Evolutionary conservation across 2,113 vertebrate species (phyloP).

Genomic region (Trogon melanurus): DNA sequence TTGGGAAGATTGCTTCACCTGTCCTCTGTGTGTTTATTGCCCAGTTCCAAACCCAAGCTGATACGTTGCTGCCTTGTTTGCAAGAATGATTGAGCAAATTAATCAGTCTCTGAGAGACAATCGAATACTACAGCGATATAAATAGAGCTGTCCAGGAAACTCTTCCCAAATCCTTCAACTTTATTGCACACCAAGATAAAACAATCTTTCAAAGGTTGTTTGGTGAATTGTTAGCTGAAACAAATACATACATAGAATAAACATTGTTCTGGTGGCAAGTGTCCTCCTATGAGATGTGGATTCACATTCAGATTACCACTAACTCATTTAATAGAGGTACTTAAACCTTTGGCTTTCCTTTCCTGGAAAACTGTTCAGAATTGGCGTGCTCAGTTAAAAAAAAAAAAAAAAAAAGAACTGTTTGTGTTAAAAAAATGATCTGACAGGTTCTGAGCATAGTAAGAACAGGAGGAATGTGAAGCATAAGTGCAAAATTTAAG

Average conservation of each 20-base stretch:
- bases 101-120: background rate
- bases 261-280: background rate
- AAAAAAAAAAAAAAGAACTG: background rate
- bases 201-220: background rate
- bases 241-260: background rate
- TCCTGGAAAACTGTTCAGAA: background rate
- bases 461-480: background rate
- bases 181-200: constrained; percentile 22
- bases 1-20: background rate
- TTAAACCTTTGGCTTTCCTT: background rate
- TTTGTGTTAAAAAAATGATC: background rate
- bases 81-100: background rate
- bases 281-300: background rate
- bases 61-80: background rate
- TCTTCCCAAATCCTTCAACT: background rate
- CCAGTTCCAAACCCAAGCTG: background rate
- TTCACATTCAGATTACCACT: background rate
- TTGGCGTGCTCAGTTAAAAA: background rate
- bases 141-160: background rate
- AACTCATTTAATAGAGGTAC: background rate
- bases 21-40: background rate
- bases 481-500: background rate
- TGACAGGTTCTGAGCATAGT: background rate
- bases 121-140: background rate
- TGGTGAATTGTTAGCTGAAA: background rate